Evolutionary conservation across 2,888 invertebrate species (phyloP), one percentile per base, ranked within the genome.

Genomic region (Hedya salicella): DNA sequence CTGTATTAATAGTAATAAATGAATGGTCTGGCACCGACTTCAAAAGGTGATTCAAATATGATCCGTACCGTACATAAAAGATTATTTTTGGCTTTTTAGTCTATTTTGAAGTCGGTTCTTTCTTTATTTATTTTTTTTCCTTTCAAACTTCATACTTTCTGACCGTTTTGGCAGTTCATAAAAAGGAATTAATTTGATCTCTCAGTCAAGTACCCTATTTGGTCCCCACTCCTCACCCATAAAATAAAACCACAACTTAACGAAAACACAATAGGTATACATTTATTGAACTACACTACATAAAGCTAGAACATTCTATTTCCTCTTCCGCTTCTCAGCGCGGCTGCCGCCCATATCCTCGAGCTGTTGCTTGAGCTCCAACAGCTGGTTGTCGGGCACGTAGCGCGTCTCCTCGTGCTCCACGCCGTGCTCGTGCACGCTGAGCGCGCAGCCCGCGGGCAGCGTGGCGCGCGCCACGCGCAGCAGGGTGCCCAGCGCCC

Each of bases 381-480:
- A 76, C 2, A 98, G 91, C 79, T 97, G 95, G 74, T 94, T 95
- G 86, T 98, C 98, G 1, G 98, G 98, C 60, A 98, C 95, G 86
- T 96, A 98, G 6, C 91, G 85, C 3, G 94, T 88, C 77, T 96
- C 95, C 62, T 96, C 96, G 71, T 95, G 94, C 40, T 94, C 94
- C 0, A 93, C 88, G 50, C 93, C 88, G 76, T 96, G 96, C 69
- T 95, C 93, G 61, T 95, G 94, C 4, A 98, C 93, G 60, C 92
- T 89, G 13, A 98, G 80, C 0, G 94, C 90, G 13, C 98, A 96
- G 3, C 98, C 98, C 78, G 95, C 95, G 0, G 98, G 98, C 52
- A 96, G 82, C 14, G 95, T 91, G 0, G 95, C 94, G 77, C 96
- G 96, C 8, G 97, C 86, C 44, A 96, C 90, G 70, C 97, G 95